Evolutionary conservation across 2,113 vertebrate genomes (phyloP).

Genomic region (Phylloscopus whistleri): DNA sequence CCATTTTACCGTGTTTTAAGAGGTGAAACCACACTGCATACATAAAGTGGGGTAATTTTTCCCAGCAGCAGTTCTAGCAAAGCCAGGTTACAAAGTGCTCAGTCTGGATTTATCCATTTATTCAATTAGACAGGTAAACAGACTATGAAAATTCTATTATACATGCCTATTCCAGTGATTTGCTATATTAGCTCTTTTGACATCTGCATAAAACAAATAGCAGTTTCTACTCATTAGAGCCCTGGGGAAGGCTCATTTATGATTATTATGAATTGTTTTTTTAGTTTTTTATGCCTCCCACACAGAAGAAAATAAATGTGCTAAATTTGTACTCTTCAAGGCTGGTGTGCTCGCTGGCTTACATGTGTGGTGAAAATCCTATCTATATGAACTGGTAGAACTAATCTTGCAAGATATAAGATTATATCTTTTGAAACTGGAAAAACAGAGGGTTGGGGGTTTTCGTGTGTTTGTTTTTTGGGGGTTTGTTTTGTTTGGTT

Average conservation of each 20-base stretch:
- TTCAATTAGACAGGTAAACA: constrained; percentile 68
- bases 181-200: constrained; percentile 34
- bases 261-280: background rate
- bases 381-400: background rate
- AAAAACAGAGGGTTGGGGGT: background rate
- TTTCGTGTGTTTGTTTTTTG: background rate
- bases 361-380: accelerated
- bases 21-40: background rate
- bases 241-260: background rate
- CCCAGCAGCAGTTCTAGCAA: constrained; percentile 31
- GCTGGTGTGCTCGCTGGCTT: background rate
- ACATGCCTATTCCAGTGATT: constrained; percentile 53
- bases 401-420: background rate
- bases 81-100: background rate
- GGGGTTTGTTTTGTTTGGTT: no score
- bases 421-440: background rate
- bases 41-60: constrained; percentile 34
- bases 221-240: constrained; percentile 18
- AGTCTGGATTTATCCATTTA: constrained; percentile 51
- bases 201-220: constrained; percentile 25
- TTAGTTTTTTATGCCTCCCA: background rate
- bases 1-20: background rate
- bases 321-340: background rate
- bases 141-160: constrained; percentile 31
- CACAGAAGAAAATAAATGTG: background rate